Evolutionary conservation across 2,113 vertebrate genomes (phyloP).

Genomic region (Rhadina sibilatrix): DNA sequence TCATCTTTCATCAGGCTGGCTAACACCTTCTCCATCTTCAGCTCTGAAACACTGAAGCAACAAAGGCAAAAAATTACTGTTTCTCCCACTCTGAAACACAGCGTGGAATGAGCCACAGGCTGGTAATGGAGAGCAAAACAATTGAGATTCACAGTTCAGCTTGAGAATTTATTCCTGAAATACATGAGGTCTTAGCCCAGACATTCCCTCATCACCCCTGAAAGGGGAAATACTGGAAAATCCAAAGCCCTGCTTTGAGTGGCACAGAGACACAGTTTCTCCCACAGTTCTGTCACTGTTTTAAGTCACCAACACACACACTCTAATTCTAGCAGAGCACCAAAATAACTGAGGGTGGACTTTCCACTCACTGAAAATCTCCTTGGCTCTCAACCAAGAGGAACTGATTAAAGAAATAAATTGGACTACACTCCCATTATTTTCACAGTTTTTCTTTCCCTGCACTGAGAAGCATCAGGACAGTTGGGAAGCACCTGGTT

Average conservation of each 20-base stretch:
- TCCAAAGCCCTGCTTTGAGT: background rate
- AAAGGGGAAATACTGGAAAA: background rate
- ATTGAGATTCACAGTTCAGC: background rate
- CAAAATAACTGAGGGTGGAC: background rate
- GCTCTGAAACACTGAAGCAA: constrained; percentile 81
- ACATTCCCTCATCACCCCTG: background rate
- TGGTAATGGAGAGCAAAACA: background rate
- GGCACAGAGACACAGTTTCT: background rate
- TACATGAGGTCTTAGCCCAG: background rate
- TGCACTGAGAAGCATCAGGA: background rate
- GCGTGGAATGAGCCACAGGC: rapidly evolving
- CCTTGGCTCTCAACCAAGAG: background rate
- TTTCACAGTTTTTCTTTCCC: background rate
- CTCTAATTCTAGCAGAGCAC: background rate
- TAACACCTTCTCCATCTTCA: constrained; percentile 87
- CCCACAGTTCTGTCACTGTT: background rate
- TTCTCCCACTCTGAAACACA: background rate
- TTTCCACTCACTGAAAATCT: background rate
- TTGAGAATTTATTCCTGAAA: background rate
- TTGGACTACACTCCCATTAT: background rate
- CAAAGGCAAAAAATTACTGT: background rate
- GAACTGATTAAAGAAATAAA: background rate
- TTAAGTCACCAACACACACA: background rate
- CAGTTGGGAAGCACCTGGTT: background rate
- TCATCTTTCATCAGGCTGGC: constrained; percentile 80